Evolutionary conservation across 2,888 invertebrate genomes (phyloP), one percentile per base, ranked within the genome.

Genomic region (Melieria omissa): DNA sequence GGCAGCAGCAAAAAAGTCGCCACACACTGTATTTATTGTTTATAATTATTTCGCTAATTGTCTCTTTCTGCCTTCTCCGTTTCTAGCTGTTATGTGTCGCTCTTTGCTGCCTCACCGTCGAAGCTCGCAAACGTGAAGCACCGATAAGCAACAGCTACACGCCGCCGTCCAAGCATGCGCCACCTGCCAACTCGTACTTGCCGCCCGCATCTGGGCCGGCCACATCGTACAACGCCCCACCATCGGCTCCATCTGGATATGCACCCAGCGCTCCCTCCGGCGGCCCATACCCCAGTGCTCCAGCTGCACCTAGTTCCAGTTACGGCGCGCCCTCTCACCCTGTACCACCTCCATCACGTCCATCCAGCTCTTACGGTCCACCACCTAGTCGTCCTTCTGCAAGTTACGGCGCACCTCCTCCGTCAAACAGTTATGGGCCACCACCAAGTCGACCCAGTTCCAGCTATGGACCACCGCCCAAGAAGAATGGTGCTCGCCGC

Each of bases 101-200:
- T 14, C 73, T 84, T 68, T 77, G 81, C 70, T 75, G 78, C 68
- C 76, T 81, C 63, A 78, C 81, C 68, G 82, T 77, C 68, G 80
- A 84, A 42, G 82, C 82, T 29, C 82, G 80, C 55, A 86, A 86
- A 72, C 86, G 87, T 79, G 86, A 86, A 80, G 83, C 87, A 58
- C 88, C 87, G 54, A 81, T 86, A 41, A 84, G 84, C 41, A 86
- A 80, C 60, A 79, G 75, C 46, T 87, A 86, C 65, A 70, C 79
- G 65, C 82, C 86, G 61, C 88, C 88, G 1, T 81, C 82, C 14
- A 84, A 78, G 71, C 87, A 86, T 70, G 86, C 86, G 41, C 88
- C 88, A 41, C 90, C 90, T 4, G 88, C 89, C 0, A 89, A 87
- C 41, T 88, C 89, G 5, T 91, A 91, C 78, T 88, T 90, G 52